These are phyloP conservation scores for Belgica antarctica DNA, from an alignment of 2,888 invertebrate genomes.

Conservation along the genomic window DNA sequence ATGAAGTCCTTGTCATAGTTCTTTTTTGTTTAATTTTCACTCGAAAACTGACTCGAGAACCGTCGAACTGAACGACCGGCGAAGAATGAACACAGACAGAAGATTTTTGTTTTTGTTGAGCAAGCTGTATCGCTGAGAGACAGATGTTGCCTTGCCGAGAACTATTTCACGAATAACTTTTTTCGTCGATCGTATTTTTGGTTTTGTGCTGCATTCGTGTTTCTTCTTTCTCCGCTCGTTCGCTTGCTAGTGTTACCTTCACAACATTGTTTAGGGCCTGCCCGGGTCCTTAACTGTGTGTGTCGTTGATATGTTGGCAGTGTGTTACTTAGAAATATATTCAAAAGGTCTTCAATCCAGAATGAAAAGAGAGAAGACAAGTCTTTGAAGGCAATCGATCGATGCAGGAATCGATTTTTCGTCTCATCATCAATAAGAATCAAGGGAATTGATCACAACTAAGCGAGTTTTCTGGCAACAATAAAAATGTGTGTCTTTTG, in stretches of 20 bases:
- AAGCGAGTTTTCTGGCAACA: too few species aligned
- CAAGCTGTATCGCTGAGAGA: slow-evolving; percentile 32
- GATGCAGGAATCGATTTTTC: too few species aligned
- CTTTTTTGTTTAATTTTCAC: slow-evolving; percentile 6
- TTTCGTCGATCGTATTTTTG: slow-evolving; percentile 37
- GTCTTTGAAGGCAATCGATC: background rate
- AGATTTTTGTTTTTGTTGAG: background rate
- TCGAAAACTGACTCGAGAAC: background rate
- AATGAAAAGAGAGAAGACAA: background rate
- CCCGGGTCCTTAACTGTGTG: slow-evolving; percentile 25
- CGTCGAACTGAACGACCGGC: slow-evolving; percentile 31
- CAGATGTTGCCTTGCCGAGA: slow-evolving; percentile 41
- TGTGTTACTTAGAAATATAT: background rate
- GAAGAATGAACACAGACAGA: slow-evolving; percentile 2
- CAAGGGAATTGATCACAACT: too few species aligned
- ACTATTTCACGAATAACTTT: slow-evolving; percentile 40
- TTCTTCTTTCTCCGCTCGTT: background rate
- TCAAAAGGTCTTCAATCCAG: background rate
- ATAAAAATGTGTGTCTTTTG: too few species aligned
- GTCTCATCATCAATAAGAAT: too few species aligned
- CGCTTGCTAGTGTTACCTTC: background rate
- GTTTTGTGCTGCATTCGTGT: slow-evolving; percentile 38
- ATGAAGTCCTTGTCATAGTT: background rate
- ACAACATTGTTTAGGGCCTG: background rate
- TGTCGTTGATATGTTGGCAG: background rate